Base-by-base conservation (phyloP, 2,113 vertebrate species). In the Thalassoma bifasciatum region DNA sequence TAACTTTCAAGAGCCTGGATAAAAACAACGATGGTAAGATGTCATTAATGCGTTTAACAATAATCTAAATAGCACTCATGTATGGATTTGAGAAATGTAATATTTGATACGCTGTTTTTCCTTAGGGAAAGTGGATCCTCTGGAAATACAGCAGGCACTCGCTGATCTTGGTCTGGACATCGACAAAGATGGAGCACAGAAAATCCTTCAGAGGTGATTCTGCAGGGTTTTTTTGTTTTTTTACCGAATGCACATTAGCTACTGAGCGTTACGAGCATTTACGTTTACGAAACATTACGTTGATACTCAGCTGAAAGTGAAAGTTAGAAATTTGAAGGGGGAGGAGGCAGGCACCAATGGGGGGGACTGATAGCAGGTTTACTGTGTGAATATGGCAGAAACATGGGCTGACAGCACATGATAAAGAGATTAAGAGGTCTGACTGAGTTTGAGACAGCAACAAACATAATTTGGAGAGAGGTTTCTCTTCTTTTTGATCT, bases 1-100 rank as follows among this genome's bases (percentile, higher is more conserved):
- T 98, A 50, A 97, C 97, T 0, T 99, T 99, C 93, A 98, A 95
- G 83, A 97, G 95, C 87, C 73, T 98, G 92, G 97, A 99, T 90
- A 98, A 95, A 94, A 99, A 99, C 85, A 94, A 95, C 24, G 97
- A 99, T 53, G 97, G 97, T 98, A 88, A 0, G 5, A 2, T 23
- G 37, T 10, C 5, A 3, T 49, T 46, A 3, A 17, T 46, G 44
- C 10, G 14, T 44, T 42, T 14, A 44, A 44, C 13, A 14, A 44
- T 14, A 5, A 16, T 44, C 14, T 14, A 14, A 44, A 14, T 3
- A 40, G 13, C 38, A 11, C 12, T 40, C 3, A 40, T 7, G 3
- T 50, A 19, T 12, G 26, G 14, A 38, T 21, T 13, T 21, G 38
- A 38, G 30, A 58, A 26, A 24, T 10, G 2, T 66, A 21, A 49